Conservation (phyloP, 2,888 invertebrate species). For the Scotopteryx bipunctaria region DNA sequence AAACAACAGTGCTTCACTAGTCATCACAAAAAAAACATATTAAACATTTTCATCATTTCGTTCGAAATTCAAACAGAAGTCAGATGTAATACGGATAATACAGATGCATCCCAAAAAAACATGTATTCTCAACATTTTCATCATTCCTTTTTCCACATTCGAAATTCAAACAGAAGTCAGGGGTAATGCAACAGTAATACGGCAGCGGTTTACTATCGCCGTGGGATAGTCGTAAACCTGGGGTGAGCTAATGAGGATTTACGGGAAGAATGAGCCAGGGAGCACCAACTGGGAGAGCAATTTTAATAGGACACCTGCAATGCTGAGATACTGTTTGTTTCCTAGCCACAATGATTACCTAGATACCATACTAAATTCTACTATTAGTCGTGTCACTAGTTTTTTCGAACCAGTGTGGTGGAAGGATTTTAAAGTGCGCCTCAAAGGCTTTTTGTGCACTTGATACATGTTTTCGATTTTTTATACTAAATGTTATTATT, state of each 20-base stretch:
- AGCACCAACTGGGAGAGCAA: slow-evolving; percentile 40
- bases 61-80: too few species aligned
- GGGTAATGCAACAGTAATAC: slow-evolving; percentile 68
- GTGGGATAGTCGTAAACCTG: slow-evolving; percentile 72
- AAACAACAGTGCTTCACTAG: too few species aligned
- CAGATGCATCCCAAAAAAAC: neutral
- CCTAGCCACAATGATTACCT: neutral
- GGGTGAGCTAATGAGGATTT: slow-evolving; percentile 80
- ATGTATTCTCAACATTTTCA: slow-evolving; percentile 4
- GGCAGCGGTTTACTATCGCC: slow-evolving; percentile 73
- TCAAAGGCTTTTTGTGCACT: too few species aligned
- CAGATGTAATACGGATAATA: too few species aligned
- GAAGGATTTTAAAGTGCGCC: too few species aligned
- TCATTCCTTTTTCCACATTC: slow-evolving; percentile 25
- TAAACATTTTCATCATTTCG: too few species aligned
- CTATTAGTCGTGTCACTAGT: too few species aligned
- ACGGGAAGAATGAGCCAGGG: slow-evolving; percentile 54
- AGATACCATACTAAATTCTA: neutral
- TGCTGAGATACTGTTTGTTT: slow-evolving; percentile 13
- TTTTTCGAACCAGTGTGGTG: too few species aligned
- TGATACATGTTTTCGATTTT: too few species aligned
- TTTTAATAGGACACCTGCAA: slow-evolving; percentile 37
- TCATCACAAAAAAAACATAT: too few species aligned
- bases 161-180: slow-evolving; percentile 59
- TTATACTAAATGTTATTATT: too few species aligned